Evolutionary conservation across 2,888 invertebrate genomes (phyloP).

Genomic region (Metopia argyrocephala): DNA sequence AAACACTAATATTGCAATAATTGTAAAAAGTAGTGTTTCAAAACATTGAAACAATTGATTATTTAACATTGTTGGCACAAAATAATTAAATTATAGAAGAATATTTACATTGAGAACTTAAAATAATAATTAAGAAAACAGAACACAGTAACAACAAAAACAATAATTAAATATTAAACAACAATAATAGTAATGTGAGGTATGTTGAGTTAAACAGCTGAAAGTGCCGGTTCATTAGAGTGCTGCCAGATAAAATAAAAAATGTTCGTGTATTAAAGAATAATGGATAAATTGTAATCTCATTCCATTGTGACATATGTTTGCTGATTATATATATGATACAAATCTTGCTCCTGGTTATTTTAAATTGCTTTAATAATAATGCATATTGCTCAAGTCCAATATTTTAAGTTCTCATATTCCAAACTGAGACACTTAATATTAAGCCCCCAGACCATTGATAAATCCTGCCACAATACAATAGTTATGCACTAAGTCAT

Average conservation of each 20-base stretch:
- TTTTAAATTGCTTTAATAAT: too few relatives aligned
- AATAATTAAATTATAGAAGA: slow-evolving; percentile 51
- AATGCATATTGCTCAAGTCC: too few relatives aligned
- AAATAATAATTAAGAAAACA: slow-evolving; percentile 25
- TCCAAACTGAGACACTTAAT: too few relatives aligned
- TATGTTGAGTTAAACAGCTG: slow-evolving; percentile 34
- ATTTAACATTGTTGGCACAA: slow-evolving; percentile 43
- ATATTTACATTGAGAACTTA: slow-evolving; percentile 38
- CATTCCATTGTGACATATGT: too few relatives aligned
- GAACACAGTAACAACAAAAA: background rate
- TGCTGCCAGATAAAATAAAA: slow-evolving; percentile 28
- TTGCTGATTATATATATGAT: too few relatives aligned
- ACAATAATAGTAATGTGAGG: background rate
- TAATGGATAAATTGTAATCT: too few relatives aligned
- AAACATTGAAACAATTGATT: slow-evolving; percentile 31
- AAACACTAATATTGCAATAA: slow-evolving; percentile 19
- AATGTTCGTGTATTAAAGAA: too few relatives aligned
- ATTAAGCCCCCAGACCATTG: too few relatives aligned
- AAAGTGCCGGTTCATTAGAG: slow-evolving; percentile 7
- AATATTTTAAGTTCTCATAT: too few relatives aligned
- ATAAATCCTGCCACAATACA: too few relatives aligned
- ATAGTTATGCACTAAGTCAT: too few relatives aligned
- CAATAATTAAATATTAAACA: slow-evolving; percentile 11
- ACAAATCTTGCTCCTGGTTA: too few relatives aligned
- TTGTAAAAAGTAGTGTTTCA: slow-evolving; percentile 29